A percentile compares a stretch with the other conserved stretches of the same genome.
These are phyloP conservation scores for Metallyticus violacea DNA, from an alignment of 2,888 invertebrate genomes.

Conservation along the genomic window DNA sequence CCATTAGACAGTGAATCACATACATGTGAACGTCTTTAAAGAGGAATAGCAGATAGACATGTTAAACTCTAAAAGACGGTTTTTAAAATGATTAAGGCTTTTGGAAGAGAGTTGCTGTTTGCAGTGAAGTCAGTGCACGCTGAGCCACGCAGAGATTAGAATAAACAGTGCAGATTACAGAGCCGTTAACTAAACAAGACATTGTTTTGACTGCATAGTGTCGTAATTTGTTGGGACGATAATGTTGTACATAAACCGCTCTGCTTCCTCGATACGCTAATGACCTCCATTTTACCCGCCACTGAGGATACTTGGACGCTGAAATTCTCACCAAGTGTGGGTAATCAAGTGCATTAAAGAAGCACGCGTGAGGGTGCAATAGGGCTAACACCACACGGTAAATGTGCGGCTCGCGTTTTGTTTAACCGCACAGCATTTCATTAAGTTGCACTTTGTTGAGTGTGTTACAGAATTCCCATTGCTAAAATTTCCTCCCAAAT, in stretches of 20 bases:
- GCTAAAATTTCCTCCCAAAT: too few relatives aligned
- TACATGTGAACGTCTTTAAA: too few relatives aligned
- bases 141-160: too few relatives aligned
- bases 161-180: too few relatives aligned
- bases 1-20: too few relatives aligned
- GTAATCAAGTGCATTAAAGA: not conserved
- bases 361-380: not conserved
- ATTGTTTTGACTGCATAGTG: not conserved
- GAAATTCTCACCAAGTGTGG: not conserved
- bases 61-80: too few relatives aligned
- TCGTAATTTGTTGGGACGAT: not conserved
- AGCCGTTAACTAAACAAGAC: not conserved
- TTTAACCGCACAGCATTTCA: not conserved
- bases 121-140: too few relatives aligned
- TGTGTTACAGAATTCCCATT: too few relatives aligned
- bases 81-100: too few relatives aligned
- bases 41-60: not conserved
- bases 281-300: not conserved
- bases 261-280: not conserved
- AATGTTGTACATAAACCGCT: not conserved
- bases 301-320: not conserved
- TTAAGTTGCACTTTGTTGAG: not conserved
- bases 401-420: not conserved
- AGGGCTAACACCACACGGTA: not conserved
- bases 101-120: too few relatives aligned